Percentiles rank a stretch among this genome's conserved stretches.
Evolutionary conservation across 2,113 vertebrate species (phyloP).

Genomic region (Coregonus clupeaformis): DNA sequence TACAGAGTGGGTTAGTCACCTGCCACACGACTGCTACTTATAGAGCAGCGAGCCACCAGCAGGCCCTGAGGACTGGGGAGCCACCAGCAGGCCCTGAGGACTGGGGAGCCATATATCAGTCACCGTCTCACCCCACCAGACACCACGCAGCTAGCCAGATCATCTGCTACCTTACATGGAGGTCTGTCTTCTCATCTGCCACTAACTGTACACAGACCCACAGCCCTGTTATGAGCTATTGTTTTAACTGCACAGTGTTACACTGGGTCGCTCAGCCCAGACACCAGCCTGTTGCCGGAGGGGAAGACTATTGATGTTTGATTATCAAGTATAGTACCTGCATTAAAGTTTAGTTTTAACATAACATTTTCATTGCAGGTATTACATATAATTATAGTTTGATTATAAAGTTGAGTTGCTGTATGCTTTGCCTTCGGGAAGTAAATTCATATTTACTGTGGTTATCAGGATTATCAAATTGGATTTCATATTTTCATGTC

Average conservation of each 20-base stretch:
- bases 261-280: no score
- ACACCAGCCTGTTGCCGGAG: no score
- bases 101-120: neutral
- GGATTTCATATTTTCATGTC: no score
- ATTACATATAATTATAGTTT: no score
- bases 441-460: no score
- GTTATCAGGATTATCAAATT: no score
- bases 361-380: no score
- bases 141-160: neutral
- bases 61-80: neutral
- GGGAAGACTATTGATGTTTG: no score
- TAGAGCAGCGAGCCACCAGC: neutral
- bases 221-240: neutral
- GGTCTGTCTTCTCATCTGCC: neutral
- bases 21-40: neutral
- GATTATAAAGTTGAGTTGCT: no score
- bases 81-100: neutral
- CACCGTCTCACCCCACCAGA: neutral
- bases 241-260: neutral
- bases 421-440: no score
- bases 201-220: neutral
- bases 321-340: no score
- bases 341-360: no score
- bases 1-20: neutral
- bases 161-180: slow-evolving; percentile 1